Evolutionary conservation across 1,140 invertebrate genomes (phyloP).

Genomic region (Caenorhabditis inopinata): DNA sequence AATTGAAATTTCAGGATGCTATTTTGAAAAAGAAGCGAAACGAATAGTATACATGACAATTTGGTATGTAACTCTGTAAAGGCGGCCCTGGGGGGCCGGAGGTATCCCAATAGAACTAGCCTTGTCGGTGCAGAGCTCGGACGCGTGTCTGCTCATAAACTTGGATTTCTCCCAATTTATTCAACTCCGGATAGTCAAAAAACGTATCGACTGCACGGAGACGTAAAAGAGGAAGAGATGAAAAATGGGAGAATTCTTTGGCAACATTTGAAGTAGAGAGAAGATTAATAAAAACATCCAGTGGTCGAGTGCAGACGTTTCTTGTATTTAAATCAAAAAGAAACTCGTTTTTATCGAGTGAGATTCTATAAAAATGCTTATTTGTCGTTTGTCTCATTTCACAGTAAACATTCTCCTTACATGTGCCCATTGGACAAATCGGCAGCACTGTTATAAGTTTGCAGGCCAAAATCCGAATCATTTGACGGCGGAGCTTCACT

Average conservation of each 20-base stretch:
- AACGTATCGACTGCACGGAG: conserved; percentile 5
- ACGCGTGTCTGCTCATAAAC: conserved; percentile 22
- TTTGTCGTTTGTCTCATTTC: neutral
- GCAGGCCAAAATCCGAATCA: neutral
- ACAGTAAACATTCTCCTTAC: neutral
- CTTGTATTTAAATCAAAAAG: conserved; percentile 18
- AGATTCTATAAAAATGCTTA: neutral
- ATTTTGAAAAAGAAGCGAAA: too few species aligned
- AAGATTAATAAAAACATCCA: neutral
- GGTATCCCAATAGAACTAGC: too few species aligned
- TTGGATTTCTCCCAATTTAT: conserved; percentile 20
- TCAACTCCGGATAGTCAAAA: neutral
- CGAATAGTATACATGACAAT: too few species aligned
- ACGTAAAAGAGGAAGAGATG: neutral
- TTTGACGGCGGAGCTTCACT: neutral
- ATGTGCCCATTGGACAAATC: conserved; percentile 8
- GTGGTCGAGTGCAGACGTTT: conserved; percentile 17
- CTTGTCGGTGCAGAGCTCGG: neutral
- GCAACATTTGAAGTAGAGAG: neutral
- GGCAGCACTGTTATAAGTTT: conserved; percentile 17
- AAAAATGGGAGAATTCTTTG: neutral
- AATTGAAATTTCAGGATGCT: neutral
- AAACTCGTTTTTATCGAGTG: conserved; percentile 23
- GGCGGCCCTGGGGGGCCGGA: too few species aligned
- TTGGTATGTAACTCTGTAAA: too few species aligned